Evolutionary conservation across 2,113 vertebrate genomes (phyloP), one percentile per base, ranked within the genome.

Genomic region (Gambusia affinis): DNA sequence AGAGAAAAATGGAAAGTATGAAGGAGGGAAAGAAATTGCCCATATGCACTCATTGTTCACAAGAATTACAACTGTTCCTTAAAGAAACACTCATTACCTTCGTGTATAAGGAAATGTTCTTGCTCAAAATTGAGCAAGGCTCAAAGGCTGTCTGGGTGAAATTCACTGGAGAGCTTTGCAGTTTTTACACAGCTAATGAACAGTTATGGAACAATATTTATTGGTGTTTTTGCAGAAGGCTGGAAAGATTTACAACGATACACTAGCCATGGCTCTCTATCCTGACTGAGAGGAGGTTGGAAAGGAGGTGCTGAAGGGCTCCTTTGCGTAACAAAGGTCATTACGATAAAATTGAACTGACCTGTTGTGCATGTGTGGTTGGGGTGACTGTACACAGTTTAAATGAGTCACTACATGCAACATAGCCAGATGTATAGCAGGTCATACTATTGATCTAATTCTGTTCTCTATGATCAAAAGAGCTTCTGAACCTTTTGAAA

Each of bases 171-270:
- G 73, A 76, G 44, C 47, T 62, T 22, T 33, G 69, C 42, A 28
- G 39, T 37, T 86, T 78, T 71, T 27, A 31, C 70, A 37, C 30
- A 70, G 67, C 28, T 85, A 63, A 75, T 82, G 51, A 60, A 29
- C 37, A 42, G 64, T 27, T 61, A 64, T 63, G 66, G 51, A 80
- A 67, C 24, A 67, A 54, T 80, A 74, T 82, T 61, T 81, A 76
- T 78, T 62, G 78, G 63, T 80, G 80, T 80, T 62, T 68, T 73
- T 42, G 60, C 47, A 68, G 74, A 42, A 42, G 67, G 47, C 35
- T 73, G 67, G 15, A 60, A 24, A 39, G 42, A 63, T 60, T 67
- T 17, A 60, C 57, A 54, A 57, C 37, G 61, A 27, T 27, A 29
- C 60, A 64, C 51, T 60, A 17, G 67, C 15, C 39, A 33, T 33